phyloP scores from a whole-genome alignment of 2,888 invertebrate species.

The Panzeria rudis region DNA sequence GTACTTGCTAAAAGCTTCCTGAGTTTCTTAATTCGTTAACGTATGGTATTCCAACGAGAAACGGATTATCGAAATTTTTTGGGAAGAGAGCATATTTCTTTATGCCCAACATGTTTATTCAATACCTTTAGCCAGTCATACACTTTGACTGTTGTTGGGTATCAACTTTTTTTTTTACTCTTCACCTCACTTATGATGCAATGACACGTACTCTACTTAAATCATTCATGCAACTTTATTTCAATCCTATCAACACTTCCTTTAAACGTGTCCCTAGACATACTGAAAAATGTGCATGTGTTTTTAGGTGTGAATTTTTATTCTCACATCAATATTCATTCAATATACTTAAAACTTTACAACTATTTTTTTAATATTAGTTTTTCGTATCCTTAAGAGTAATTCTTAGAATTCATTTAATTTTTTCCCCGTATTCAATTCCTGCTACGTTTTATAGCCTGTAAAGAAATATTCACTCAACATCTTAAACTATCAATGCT shows the following conservation, averaged over 20 bases:
- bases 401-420: neutral
- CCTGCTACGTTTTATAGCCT: conserved; percentile 33
- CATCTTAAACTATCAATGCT: conserved; percentile 24
- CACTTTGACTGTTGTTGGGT: no score
- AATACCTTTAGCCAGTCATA: no score
- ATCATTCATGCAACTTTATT: conserved; percentile 8
- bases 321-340: conserved; percentile 39
- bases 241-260: conserved; percentile 28
- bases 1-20: no score
- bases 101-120: no score
- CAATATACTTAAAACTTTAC: conserved; percentile 42
- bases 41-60: no score
- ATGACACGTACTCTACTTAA: neutral
- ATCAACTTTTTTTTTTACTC: no score
- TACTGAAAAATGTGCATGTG: neutral
- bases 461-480: conserved; percentile 26
- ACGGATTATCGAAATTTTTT: no score
- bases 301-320: neutral
- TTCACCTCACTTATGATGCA: no score
- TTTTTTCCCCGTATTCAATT: neutral
- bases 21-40: no score
- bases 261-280: conserved; percentile 2
- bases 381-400: neutral
- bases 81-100: no score
- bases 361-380: conserved; percentile 1